phyloP scores from a whole-genome alignment of 2,888 invertebrate species.

The Sarcophaga subvicina region DNA sequence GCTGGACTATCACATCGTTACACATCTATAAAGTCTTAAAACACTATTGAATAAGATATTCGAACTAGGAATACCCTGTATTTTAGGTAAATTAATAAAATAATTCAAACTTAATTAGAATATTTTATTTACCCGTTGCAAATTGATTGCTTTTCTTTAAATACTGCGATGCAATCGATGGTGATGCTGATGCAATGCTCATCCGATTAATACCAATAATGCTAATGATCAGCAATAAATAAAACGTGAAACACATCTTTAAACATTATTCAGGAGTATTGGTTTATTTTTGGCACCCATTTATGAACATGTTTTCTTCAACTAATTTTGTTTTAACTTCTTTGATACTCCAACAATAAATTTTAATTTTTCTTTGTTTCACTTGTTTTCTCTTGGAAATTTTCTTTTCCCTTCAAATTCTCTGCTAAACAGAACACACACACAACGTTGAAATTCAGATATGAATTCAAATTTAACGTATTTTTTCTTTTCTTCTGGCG shows the following conservation, averaged over 20 bases:
- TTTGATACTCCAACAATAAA: too few relatives aligned
- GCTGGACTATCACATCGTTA: too few relatives aligned
- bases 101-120: neutral
- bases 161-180: constrained; percentile 65
- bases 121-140: constrained; percentile 64
- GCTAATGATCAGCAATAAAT: constrained; percentile 67
- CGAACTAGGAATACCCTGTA: too few relatives aligned
- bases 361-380: too few relatives aligned
- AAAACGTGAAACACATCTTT: constrained; percentile 71
- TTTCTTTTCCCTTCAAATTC: constrained; percentile 1
- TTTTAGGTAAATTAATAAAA: too few relatives aligned
- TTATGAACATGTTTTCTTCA: too few relatives aligned
- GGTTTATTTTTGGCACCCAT: constrained; percentile 22
- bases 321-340: too few relatives aligned
- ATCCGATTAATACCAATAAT: constrained; percentile 61
- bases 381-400: constrained; percentile 30
- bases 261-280: constrained; percentile 68
- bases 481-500: neutral
- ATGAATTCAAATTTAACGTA: constrained; percentile 21
- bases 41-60: too few relatives aligned
- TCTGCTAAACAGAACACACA: constrained; percentile 33
- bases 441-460: neutral
- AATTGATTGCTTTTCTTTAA: constrained; percentile 64
- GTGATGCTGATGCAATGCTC: constrained; percentile 60
- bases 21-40: too few relatives aligned